A percentile compares a stretch with the other conserved stretches of the same genome.
These are phyloP conservation scores for Euglossa dilemma DNA, from an alignment of 1,140 invertebrate species.

Conservation along the genomic window DNA sequence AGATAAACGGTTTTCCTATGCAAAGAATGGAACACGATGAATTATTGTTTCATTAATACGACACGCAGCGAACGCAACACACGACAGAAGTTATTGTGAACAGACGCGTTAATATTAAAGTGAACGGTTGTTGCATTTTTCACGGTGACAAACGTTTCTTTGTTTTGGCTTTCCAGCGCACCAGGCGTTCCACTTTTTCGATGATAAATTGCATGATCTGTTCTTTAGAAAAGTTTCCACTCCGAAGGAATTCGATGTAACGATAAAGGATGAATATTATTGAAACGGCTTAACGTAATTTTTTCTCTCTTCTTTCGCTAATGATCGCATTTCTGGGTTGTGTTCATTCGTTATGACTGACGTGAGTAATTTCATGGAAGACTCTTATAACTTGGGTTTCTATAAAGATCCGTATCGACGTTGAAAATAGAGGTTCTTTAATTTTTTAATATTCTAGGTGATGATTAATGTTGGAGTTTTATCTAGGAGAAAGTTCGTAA, in stretches of 20 bases:
- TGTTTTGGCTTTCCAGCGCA: neutral
- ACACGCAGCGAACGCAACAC: slow-evolving; percentile 30
- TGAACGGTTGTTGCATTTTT: slow-evolving; percentile 17
- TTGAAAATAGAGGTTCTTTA: too few relatives aligned
- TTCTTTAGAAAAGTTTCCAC: neutral
- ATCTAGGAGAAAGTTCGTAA: too few relatives aligned
- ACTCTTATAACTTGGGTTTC: too few relatives aligned
- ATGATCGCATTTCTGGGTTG: too few relatives aligned
- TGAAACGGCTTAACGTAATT: too few relatives aligned
- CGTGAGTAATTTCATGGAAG: too few relatives aligned
- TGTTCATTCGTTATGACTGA: too few relatives aligned
- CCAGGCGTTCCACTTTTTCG: neutral
- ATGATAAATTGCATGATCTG: neutral
- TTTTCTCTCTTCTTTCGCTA: too few relatives aligned
- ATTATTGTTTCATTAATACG: slow-evolving; percentile 67
- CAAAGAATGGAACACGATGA: slow-evolving; percentile 52
- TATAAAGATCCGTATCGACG: too few relatives aligned
- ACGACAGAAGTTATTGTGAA: slow-evolving; percentile 11
- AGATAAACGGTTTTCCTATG: slow-evolving; percentile 54
- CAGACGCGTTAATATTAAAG: slow-evolving; percentile 3
- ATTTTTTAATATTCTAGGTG: neutral
- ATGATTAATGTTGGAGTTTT: neutral
- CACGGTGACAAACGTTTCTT: slow-evolving; percentile 15
- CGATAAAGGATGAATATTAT: neutral
- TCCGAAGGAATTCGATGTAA: neutral